phyloP scores from a whole-genome alignment of 37 sponge, comb jelly and placozoan species.

The Chondrilla cf. caribensis region DNA sequence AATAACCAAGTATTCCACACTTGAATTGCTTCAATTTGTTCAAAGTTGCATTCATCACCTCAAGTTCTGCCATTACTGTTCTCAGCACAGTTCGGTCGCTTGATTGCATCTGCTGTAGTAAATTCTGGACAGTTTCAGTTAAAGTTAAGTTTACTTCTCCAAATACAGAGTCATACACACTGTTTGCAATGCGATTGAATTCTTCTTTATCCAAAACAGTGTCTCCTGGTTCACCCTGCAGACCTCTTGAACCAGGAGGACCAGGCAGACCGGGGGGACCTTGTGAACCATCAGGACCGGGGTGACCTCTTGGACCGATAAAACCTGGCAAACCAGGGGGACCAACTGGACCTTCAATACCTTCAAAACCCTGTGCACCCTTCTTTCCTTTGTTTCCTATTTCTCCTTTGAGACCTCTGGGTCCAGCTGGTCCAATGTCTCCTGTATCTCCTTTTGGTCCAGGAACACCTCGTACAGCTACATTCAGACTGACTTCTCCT shows the following conservation, averaged over 20 bases:
- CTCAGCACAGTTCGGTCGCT: too few relatives aligned
- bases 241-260: neutral
- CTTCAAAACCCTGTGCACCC: neutral
- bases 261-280: neutral
- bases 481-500: too few relatives aligned
- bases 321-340: neutral
- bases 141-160: too few relatives aligned
- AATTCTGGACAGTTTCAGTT: too few relatives aligned
- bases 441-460: constrained; percentile 1
- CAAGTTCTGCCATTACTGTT: too few relatives aligned
- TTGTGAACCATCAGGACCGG: neutral
- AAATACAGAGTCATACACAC: too few relatives aligned
- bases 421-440: neutral
- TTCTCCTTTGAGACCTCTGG: neutral
- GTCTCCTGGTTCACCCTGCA: neutral
- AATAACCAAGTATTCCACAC: too few relatives aligned
- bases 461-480: too few relatives aligned
- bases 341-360: neutral
- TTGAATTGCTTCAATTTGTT: too few relatives aligned
- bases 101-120: too few relatives aligned
- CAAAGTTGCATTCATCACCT: too few relatives aligned
- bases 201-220: neutral
- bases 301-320: neutral
- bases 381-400: neutral
- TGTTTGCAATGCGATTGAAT: neutral